phyloP scores from a whole-genome alignment of 2,113 vertebrate species.

The Brachirus orientalis region DNA sequence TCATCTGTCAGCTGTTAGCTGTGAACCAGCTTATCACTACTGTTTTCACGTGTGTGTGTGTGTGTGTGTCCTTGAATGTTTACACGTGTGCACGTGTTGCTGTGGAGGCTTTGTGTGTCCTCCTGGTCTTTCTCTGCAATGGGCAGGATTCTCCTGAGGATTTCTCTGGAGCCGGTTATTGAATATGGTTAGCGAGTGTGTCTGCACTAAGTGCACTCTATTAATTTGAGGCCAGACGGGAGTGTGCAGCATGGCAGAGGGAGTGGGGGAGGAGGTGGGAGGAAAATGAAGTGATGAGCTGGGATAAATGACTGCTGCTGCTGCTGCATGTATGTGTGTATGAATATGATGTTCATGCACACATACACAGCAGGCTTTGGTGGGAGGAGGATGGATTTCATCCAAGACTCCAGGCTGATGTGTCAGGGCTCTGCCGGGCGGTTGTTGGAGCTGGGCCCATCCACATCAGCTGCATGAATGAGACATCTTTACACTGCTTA shows the following conservation, averaged over 20 bases:
- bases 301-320: constrained; percentile 47
- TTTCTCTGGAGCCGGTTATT: constrained; percentile 56
- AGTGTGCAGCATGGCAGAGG: constrained; percentile 37
- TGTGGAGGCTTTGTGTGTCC: constrained; percentile 1
- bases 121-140: constrained; percentile 26
- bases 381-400: constrained; percentile 11
- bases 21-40: constrained; percentile 54
- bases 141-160: constrained; percentile 52
- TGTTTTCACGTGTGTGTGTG: neutral
- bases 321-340: constrained; percentile 16
- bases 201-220: constrained; percentile 68
- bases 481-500: constrained; percentile 7
- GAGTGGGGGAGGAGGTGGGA: constrained; percentile 39
- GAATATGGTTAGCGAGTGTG: constrained; percentile 61
- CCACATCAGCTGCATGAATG: constrained; percentile 10
- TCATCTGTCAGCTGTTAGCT: constrained; percentile 70
- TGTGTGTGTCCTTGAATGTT: constrained; percentile 1
- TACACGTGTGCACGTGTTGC: constrained; percentile 8
- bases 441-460: constrained; percentile 35
- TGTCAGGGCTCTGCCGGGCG: constrained; percentile 27
- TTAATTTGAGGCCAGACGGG: constrained; percentile 75
- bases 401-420: constrained; percentile 12
- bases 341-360: constrained; percentile 12
- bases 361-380: neutral
- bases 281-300: constrained; percentile 64